Conservation (phyloP, 2,888 invertebrate species). For the Drosophila quinaria region DNA sequence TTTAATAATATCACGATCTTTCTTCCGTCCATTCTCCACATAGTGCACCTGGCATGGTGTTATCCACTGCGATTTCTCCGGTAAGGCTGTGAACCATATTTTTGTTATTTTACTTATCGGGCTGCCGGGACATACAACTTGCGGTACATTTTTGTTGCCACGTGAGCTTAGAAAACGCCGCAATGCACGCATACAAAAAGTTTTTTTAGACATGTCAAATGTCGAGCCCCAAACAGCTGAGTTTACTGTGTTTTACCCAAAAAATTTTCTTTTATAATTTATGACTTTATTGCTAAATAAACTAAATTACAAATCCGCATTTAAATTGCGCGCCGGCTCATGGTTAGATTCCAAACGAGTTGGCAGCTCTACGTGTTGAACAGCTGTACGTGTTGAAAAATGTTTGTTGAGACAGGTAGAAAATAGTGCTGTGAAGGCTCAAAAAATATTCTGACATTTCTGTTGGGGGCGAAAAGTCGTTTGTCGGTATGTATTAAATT, state of each 20-base stretch:
- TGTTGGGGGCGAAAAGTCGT: constrained; percentile 53
- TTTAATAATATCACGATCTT: constrained; percentile 93
- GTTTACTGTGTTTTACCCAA: background rate
- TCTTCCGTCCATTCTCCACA: constrained; percentile 90
- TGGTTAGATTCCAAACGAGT: background rate
- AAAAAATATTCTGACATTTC: constrained; percentile 49
- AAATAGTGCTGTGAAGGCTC: constrained; percentile 36
- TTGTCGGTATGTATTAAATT: constrained; percentile 55
- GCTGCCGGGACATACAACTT: background rate
- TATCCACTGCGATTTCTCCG: constrained; percentile 90
- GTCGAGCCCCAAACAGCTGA: background rate
- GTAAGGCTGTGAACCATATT: constrained; percentile 86
- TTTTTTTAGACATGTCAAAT: constrained; percentile 29
- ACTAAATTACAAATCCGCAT: too few species aligned
- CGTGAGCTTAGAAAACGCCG: constrained; percentile 5
- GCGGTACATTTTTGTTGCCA: background rate
- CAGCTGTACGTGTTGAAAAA: constrained; percentile 21
- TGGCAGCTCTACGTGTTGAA: constrained; percentile 24
- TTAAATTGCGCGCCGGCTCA: background rate
- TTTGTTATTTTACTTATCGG: constrained; percentile 69
- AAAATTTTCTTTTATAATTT: too few species aligned
- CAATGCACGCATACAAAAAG: background rate
- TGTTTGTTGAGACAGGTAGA: background rate
- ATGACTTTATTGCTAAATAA: too few species aligned
- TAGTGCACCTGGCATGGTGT: constrained; percentile 91